Conservation (phyloP, 2,113 vertebrate species). For the Brachyhypopomus occidentalis region DNA sequence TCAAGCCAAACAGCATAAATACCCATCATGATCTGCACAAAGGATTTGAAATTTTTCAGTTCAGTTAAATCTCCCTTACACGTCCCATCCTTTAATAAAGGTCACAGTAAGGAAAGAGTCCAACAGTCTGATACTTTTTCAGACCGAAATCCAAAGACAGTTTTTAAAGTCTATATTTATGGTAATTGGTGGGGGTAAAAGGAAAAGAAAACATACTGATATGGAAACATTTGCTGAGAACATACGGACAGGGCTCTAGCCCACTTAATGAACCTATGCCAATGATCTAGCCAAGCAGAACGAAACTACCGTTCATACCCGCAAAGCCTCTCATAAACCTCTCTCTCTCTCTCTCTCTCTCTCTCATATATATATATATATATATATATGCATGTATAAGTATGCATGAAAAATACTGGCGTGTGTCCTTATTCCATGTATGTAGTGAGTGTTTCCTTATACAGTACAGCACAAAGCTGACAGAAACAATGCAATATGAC, state of each 20-base stretch:
- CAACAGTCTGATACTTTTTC: background rate
- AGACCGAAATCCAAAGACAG: background rate
- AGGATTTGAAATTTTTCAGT: background rate
- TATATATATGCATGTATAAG: background rate
- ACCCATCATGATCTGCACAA: background rate
- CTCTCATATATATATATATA: background rate
- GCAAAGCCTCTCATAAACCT: slow-evolving; percentile 17
- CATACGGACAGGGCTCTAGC: slow-evolving; percentile 11
- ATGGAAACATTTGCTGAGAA: slow-evolving; percentile 38
- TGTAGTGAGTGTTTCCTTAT: background rate
- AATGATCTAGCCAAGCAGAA: slow-evolving; percentile 29
- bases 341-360: too few species aligned
- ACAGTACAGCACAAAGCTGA: background rate
- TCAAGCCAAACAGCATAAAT: background rate
- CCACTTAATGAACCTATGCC: slow-evolving; percentile 23
- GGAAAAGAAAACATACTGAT: background rate
- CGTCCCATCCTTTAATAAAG: background rate
- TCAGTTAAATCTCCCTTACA: background rate
- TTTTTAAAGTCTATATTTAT: slow-evolving; percentile 22
- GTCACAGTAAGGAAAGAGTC: background rate
- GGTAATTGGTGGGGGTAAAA: slow-evolving; percentile 22
- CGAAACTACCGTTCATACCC: slow-evolving; percentile 1
- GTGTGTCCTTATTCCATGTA: background rate
- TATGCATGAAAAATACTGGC: background rate
- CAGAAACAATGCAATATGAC: background rate